These are phyloP conservation scores for Cheirogaleus medius DNA, from an alignment of 2,113 vertebrate genomes.

Conservation along the genomic window DNA sequence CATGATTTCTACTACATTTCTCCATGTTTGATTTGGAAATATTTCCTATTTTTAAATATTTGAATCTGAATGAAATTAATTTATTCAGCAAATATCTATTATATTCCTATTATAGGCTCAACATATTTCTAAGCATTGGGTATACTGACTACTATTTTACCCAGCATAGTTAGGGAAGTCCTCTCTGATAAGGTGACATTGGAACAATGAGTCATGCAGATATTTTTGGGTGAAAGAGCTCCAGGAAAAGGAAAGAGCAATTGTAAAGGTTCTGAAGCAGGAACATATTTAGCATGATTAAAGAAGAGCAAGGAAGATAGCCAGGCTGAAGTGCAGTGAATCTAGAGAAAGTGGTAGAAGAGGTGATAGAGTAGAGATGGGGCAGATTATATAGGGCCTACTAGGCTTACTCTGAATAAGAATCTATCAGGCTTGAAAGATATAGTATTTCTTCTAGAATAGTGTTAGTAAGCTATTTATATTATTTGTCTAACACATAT, in stretches of 20 bases:
- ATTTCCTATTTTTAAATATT: conserved; percentile 11
- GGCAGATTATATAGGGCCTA: neutral
- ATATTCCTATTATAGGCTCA: neutral
- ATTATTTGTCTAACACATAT: neutral
- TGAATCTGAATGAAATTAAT: conserved; percentile 9
- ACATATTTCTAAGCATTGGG: neutral
- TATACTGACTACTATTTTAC: neutral
- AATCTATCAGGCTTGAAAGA: neutral
- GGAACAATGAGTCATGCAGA: neutral
- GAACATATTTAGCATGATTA: neutral
- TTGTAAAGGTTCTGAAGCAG: neutral
- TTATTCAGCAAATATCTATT: neutral
- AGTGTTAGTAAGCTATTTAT: neutral
- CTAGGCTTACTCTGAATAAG: neutral
- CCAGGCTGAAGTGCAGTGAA: neutral
- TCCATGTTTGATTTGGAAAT: conserved; percentile 29
- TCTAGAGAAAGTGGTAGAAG: neutral
- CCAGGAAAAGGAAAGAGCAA: neutral
- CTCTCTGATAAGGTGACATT: neutral
- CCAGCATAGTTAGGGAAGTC: neutral
- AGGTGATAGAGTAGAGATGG: neutral
- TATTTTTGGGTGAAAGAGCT: neutral
- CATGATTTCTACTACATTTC: neutral
- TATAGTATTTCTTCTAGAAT: neutral
- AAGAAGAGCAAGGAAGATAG: neutral